Base-by-base conservation (phyloP, 1,140 invertebrate genomes). In the Bicyclus anynana region DNA sequence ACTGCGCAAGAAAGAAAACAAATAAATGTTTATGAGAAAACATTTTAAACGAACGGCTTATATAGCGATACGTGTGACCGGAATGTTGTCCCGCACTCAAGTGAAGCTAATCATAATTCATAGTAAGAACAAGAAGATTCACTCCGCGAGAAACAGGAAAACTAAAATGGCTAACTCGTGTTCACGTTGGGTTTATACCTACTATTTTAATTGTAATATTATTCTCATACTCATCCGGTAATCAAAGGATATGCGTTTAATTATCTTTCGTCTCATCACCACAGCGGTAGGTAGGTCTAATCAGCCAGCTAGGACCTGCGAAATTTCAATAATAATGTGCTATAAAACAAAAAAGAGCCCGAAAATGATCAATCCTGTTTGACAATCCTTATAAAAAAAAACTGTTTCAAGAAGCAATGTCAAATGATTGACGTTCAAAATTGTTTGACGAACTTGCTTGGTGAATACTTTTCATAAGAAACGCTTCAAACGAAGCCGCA, bases 81-180 rank as follows among this genome's bases (percentile, higher is more conserved):
- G 6, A 7, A 47, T 42, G 13, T 13, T 17, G 29, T 7, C 20
- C 9, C 7, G 18, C 2, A 38, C 13, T 35, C 46, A 35, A 44
- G 13, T 37, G 55, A 9, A 5, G 18, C 14, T n/a, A 20, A 17
- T 44, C 14, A 44, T n/a, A n/a, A n/a, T n/a, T n/a, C 33, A 58
- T n/a, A 23, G 12, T 27, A 16, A 7, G 44, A 49, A 51, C 52
- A 37, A 50, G 53, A 61, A 66, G 64, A 62, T 59, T 59, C 59
- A 59, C 44, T 50, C 48, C 29, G 14, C 52, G 47, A 51, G 38
- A 51, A 60, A 66, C 64, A 66, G 64, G 64, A 66, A 58, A 57
- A 56, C 38, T 26, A 49, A 50, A 37, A 50, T 23, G 16, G 37
- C 37, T 17, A 40, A 26, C 48, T 58, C 55, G 48, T 16, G 46